Percentiles rank a stretch among this genome's conserved stretches.
Conservation (phyloP, 2,797 vertebrate species). For the Eurystomus glaucurus region DNA sequence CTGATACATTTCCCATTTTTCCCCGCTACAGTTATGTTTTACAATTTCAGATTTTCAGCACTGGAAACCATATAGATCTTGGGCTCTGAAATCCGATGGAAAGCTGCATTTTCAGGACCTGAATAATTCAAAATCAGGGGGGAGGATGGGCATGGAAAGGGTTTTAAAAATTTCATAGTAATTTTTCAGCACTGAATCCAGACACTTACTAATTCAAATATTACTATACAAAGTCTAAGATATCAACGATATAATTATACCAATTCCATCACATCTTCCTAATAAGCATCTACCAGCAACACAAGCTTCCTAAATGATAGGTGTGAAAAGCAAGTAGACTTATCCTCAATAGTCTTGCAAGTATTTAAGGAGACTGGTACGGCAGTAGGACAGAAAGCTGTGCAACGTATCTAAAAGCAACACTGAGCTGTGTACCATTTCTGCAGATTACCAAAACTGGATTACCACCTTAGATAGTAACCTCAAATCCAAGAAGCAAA, state of each 20-base stretch:
- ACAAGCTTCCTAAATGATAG: neutral
- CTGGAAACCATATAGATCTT: neutral
- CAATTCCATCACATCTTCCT: neutral
- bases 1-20: neutral
- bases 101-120: neutral
- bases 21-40: neutral
- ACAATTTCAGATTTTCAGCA: neutral
- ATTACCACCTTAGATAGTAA: neutral
- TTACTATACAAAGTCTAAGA: neutral
- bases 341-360: neutral
- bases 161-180: neutral
- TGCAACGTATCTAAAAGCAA: neutral
- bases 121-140: neutral
- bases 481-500: neutral
- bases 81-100: neutral
- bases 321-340: neutral
- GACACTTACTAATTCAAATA: neutral
- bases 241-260: neutral
- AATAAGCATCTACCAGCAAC: constrained; percentile 2
- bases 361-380: neutral
- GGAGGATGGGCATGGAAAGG: neutral
- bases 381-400: neutral
- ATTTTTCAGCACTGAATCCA: neutral
- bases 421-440: neutral
- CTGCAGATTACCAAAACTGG: neutral